Evolutionary conservation across 2,888 invertebrate species (phyloP).

Genomic region (Callinectes sapidus): DNA sequence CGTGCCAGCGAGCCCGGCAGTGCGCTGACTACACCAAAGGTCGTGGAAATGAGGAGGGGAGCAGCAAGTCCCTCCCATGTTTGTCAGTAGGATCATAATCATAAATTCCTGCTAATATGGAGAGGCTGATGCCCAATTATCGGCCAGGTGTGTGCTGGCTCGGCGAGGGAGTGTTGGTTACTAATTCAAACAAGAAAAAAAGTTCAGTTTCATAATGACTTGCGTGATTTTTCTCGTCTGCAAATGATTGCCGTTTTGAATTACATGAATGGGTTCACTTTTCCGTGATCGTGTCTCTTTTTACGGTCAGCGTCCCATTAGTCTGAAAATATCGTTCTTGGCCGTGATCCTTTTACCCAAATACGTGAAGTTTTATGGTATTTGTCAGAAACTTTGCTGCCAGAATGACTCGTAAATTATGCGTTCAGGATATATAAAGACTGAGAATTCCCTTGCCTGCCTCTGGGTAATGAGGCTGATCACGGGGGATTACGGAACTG

Average conservation of each 20-base stretch:
- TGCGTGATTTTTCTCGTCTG: constrained; percentile 4
- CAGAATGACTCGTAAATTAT: not conserved
- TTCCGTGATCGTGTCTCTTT: not conserved
- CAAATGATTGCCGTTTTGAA: constrained; percentile 5
- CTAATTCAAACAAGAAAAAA: not conserved
- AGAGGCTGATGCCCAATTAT: constrained; percentile 28
- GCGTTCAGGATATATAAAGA: constrained; percentile 33
- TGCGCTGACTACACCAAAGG: not conserved
- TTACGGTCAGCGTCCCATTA: constrained; percentile 8
- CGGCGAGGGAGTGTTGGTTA: constrained; percentile 17
- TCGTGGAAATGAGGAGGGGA: not conserved
- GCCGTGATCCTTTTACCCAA: constrained; percentile 5
- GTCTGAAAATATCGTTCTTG: not conserved
- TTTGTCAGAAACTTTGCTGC: constrained; percentile 23
- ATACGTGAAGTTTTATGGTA: constrained; percentile 20
- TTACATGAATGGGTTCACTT: not conserved
- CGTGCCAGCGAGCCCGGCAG: not conserved
- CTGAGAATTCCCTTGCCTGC: constrained; percentile 7
- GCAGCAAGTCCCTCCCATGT: not conserved
- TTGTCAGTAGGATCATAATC: not conserved
- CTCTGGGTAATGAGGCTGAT: constrained; percentile 35
- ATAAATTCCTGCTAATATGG: not conserved
- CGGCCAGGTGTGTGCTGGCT: constrained; percentile 9
- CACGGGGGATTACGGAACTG: constrained; percentile 19
- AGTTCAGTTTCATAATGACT: not conserved